Percentiles rank a stretch among this genome's conserved stretches.
Evolutionary conservation across 2,888 invertebrate genomes (phyloP).

Genomic region (Drosophila anceps): DNA sequence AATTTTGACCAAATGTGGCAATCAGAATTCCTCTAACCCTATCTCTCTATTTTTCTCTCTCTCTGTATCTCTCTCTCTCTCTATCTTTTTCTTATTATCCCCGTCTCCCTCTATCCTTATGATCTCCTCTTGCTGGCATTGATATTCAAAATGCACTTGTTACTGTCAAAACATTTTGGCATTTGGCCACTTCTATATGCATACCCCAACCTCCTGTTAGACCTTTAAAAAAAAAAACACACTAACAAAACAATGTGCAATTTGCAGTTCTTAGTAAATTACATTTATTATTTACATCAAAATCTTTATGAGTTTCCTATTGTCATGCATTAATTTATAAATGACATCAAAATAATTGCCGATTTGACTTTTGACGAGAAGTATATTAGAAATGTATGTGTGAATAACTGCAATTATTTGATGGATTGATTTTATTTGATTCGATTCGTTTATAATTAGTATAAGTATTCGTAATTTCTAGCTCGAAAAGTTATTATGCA

Average conservation of each 20-base stretch:
- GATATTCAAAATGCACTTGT: slow-evolving; percentile 63
- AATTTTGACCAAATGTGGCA: slow-evolving; percentile 70
- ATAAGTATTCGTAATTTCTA: slow-evolving; percentile 65
- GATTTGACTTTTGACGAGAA: slow-evolving; percentile 42
- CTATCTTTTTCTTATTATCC: background rate
- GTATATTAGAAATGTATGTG: slow-evolving; percentile 35
- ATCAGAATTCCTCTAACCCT: slow-evolving; percentile 44
- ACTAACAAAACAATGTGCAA: slow-evolving; percentile 28
- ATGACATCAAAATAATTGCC: slow-evolving; percentile 69
- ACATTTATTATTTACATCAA: slow-evolving; percentile 62
- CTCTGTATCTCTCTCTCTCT: slow-evolving; percentile 1
- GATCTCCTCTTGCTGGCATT: slow-evolving; percentile 55
- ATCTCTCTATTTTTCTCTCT: background rate
- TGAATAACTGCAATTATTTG: slow-evolving; percentile 52
- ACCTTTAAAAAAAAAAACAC: slow-evolving; percentile 26
- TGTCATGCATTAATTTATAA: slow-evolving; percentile 56
- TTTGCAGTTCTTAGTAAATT: slow-evolving; percentile 68
- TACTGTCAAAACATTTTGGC: slow-evolving; percentile 73
- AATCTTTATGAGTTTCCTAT: slow-evolving; percentile 50
- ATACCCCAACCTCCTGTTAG: slow-evolving; percentile 27
- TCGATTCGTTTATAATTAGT: slow-evolving; percentile 41
- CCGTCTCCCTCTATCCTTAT: background rate
- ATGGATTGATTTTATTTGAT: slow-evolving; percentile 36
- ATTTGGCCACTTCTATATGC: slow-evolving; percentile 59
- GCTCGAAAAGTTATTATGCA: slow-evolving; percentile 71